These are phyloP conservation scores for Esox niger DNA, from an alignment of 2,113 vertebrate genomes.

Conservation along the genomic window DNA sequence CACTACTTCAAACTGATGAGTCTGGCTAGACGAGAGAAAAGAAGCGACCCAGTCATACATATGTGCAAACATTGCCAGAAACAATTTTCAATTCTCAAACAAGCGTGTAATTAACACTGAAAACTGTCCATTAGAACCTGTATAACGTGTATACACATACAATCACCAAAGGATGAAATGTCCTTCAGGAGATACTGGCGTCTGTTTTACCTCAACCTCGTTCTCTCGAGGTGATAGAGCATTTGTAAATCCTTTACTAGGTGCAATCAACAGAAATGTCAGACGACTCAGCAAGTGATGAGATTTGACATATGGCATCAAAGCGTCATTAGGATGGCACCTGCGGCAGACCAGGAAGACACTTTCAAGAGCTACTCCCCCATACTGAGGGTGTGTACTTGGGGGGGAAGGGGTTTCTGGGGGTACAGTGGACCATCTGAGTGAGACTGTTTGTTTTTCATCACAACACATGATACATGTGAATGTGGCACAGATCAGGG, in stretches of 20 bases:
- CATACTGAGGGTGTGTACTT: too few species aligned
- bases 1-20: conserved; percentile 65
- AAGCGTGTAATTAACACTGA: conserved; percentile 18
- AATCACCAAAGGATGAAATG: too few species aligned
- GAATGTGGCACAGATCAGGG: conserved; percentile 7
- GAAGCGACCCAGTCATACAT: conserved; percentile 32
- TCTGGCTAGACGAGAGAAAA: conserved; percentile 6
- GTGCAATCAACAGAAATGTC: conserved; percentile 87
- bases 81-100: conserved; percentile 28
- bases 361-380: conserved; percentile 79
- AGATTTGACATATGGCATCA: conserved; percentile 97
- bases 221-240: conserved; percentile 42
- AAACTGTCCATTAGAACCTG: conserved; percentile 29
- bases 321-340: conserved; percentile 89
- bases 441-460: conserved; percentile 31
- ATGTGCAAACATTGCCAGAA: too few species aligned
- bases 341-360: conserved; percentile 81
- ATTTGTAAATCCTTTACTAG: conserved; percentile 73
- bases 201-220: conserved; percentile 36
- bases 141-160: conserved; percentile 20
- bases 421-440: conserved; percentile 65
- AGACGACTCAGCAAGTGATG: conserved; percentile 92
- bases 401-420: conserved; percentile 71
- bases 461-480: conserved; percentile 42
- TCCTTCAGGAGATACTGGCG: too few species aligned